phyloP scores from a whole-genome alignment of 2,888 invertebrate genomes.

The Noctua fimbriata region DNA sequence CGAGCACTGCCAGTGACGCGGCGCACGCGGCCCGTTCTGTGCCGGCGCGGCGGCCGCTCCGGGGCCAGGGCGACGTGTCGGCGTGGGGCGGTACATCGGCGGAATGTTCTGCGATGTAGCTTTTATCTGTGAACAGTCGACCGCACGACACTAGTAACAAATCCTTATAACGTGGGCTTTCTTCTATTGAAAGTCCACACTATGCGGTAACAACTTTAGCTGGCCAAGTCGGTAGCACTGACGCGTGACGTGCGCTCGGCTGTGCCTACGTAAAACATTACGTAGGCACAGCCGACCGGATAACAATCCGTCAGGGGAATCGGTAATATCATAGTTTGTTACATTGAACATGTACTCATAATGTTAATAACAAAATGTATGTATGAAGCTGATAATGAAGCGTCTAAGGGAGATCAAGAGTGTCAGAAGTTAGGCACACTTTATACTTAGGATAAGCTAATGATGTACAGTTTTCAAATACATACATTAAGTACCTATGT shows the following conservation, averaged over 20 bases:
- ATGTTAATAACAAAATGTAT: neutral
- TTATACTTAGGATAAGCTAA: neutral
- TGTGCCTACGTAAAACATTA: neutral
- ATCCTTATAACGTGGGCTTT: neutral
- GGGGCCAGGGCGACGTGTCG: neutral
- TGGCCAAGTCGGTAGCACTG: neutral
- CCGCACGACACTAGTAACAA: neutral
- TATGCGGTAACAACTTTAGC: neutral
- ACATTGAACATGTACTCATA: neutral
- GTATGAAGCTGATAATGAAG: neutral
- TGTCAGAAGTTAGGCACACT: neutral
- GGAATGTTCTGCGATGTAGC: neutral
- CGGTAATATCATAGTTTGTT: neutral
- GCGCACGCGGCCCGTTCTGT: neutral
- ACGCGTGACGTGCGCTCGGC: neutral
- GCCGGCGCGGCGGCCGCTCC: neutral
- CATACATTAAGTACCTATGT: too few species aligned
- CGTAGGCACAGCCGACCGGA: too few species aligned
- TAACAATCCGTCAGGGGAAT: neutral
- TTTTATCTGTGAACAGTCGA: neutral
- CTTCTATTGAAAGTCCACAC: neutral
- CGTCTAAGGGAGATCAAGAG: neutral
- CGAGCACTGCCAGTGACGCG: conserved; percentile 96
- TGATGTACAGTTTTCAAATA: neutral
- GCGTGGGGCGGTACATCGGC: too few species aligned